Base-by-base conservation (phyloP, 2,888 invertebrate genomes). In the Ectemnius continuus region DNA sequence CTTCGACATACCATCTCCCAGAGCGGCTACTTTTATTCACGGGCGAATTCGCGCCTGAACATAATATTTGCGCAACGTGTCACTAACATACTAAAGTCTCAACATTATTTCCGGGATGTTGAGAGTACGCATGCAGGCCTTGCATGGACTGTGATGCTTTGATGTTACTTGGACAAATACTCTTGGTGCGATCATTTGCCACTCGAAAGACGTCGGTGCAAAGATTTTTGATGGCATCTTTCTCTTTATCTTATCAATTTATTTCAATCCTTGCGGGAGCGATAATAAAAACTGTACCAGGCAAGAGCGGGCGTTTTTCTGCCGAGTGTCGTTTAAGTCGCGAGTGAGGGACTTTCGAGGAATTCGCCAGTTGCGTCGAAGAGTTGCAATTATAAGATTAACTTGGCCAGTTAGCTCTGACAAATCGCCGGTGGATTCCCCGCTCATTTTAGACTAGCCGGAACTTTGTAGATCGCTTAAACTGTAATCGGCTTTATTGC, bases 221-320 rank as follows among this genome's bases (percentile, higher is more conserved):
- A 2, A 2, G 16, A 13, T 45, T 6, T 11, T 46, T 23, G 59
- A 26, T 26, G 6, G 28, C 28, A 63, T 66, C 59, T 63, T 23
- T 62, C 56, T 11, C 36, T 36, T 77, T 72, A 77, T 75, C 76
- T 77, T 76, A 76, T 77, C 76, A 59, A n/a, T 26, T 48, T 66
- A 48, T 23, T 69, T 68, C 75, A 61, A 71, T 75, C 66, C 57
- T 46, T n/a, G 16, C 6, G 3, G 3, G 11, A 3, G 57, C 62
- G 68, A 75, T 68, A 68, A 65, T 63, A 57, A 14, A 36, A 60
- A 57, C n/a, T 16, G 5, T 16, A 52, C 16, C n/a, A 16, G 52
- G 2, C 52, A 16, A 1, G 23, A 36, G 6, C 8, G 52, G 6
- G 16, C 14, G 16, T 8, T 52, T 52, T 16, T 52, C 23, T 16